These are phyloP conservation scores for Dermochelys coriacea DNA, from an alignment of 2,797 vertebrate species.

Conservation along the genomic window DNA sequence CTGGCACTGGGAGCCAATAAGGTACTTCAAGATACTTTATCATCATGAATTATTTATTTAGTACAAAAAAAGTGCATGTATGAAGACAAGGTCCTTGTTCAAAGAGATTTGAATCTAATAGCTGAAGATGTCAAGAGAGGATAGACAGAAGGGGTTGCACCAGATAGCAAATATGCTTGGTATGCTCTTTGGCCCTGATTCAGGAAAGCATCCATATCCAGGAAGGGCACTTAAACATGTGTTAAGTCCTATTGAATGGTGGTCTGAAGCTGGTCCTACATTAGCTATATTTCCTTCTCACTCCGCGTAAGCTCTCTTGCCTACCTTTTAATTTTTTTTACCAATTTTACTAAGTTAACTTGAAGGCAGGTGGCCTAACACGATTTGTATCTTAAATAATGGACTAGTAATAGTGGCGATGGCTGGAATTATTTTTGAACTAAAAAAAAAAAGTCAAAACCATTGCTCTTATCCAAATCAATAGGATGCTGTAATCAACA, in stretches of 20 bases:
- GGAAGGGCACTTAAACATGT: background rate
- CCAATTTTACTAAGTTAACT: slow-evolving; percentile 5
- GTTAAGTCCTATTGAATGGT: background rate
- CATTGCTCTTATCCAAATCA: background rate
- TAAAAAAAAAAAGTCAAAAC: background rate
- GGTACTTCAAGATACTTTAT: slow-evolving; percentile 16
- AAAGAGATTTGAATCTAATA: background rate
- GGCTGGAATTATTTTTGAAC: background rate
- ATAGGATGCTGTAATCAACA: background rate
- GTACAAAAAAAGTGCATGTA: background rate
- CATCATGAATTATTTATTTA: slow-evolving; percentile 36
- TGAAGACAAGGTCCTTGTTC: background rate
- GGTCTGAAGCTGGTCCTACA: background rate
- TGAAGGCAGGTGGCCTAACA: slow-evolving; percentile 6
- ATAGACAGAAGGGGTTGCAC: background rate
- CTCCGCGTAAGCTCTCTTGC: background rate
- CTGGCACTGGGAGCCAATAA: slow-evolving; percentile 32
- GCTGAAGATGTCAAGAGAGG: background rate
- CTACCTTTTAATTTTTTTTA: background rate
- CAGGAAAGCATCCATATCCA: background rate
- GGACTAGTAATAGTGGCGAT: background rate
- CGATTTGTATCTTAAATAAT: slow-evolving; percentile 47
- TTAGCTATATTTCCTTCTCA: background rate
- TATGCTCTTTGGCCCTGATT: background rate
- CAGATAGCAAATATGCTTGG: background rate